phyloP scores from a whole-genome alignment of 2,888 invertebrate genomes.

The Lycophotia porphyrea region DNA sequence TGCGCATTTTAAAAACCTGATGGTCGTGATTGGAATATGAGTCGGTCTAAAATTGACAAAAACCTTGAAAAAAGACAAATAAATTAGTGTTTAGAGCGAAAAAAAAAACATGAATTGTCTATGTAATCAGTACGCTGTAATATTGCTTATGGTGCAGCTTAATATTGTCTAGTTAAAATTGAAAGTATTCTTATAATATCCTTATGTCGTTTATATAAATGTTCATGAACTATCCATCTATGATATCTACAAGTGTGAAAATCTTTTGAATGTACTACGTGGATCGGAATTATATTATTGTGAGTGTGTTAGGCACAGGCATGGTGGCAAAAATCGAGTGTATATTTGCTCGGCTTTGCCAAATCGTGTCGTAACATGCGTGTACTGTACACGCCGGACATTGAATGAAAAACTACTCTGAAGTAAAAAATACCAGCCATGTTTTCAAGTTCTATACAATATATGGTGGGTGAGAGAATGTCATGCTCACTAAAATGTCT shows the following conservation, averaged over 20 bases:
- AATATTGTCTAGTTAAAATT: conserved; percentile 28
- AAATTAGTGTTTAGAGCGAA: neutral
- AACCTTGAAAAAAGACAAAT: neutral
- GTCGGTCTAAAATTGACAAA: conserved; percentile 31
- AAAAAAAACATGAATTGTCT: conserved; percentile 5
- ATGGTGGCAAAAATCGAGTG: neutral
- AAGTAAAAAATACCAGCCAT: neutral
- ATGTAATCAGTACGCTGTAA: conserved; percentile 42
- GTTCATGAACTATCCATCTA: conserved; percentile 15
- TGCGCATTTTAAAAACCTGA: neutral
- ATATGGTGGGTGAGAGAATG: too few species aligned
- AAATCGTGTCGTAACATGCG: neutral
- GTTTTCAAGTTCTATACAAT: too few species aligned
- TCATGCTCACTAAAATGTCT: too few species aligned
- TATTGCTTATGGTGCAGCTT: conserved; percentile 46
- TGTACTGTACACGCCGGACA: neutral
- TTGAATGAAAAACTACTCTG: neutral
- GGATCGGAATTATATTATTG: conserved; percentile 30
- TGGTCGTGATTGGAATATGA: neutral
- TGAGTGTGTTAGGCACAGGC: neutral
- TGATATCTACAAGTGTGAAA: conserved; percentile 24
- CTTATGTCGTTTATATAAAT: conserved; percentile 21
- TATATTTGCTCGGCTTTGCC: neutral
- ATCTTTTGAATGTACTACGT: neutral
- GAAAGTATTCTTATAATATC: conserved; percentile 36